Evolutionary conservation across 2,797 vertebrate genomes (phyloP).

Genomic region (Lagorchestes hirsutus): DNA sequence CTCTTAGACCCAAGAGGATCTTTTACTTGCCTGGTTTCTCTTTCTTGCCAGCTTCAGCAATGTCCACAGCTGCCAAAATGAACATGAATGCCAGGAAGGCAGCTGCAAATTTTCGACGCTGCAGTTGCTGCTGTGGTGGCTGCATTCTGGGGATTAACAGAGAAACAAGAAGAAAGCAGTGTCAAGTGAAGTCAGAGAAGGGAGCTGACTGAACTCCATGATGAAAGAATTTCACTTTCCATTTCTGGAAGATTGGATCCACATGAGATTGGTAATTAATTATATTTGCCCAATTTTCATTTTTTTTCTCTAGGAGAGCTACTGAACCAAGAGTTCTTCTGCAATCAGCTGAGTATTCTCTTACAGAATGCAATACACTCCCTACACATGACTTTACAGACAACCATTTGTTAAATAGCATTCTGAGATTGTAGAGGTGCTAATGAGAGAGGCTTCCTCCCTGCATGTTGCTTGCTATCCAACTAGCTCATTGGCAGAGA

Average conservation of each 20-base stretch:
- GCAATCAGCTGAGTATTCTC: background rate
- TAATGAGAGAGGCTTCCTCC: background rate
- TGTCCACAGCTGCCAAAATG: conserved; percentile 85
- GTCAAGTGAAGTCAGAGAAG: conserved; percentile 15
- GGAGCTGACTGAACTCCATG: background rate
- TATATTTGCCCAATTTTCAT: background rate
- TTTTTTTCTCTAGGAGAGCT: background rate
- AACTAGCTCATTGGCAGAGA: background rate
- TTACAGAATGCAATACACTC: background rate
- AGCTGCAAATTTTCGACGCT: conserved; percentile 83
- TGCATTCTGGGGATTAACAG: conserved; percentile 84
- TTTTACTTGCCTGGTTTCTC: conserved; percentile 87
- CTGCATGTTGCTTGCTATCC: background rate
- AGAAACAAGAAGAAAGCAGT: conserved; percentile 44
- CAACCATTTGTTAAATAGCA: background rate
- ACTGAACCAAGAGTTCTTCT: conserved; percentile 4
- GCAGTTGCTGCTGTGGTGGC: conserved; percentile 80
- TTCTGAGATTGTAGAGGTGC: background rate
- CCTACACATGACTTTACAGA: background rate
- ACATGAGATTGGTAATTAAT: background rate
- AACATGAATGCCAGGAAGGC: conserved; percentile 85
- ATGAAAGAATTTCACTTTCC: background rate
- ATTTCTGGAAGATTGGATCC: background rate
- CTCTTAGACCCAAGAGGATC: background rate
- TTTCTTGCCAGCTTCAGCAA: conserved; percentile 87